Percentiles rank a stretch among this genome's conserved stretches.
These are phyloP conservation scores for Arvicola amphibius DNA, from an alignment of 2,797 vertebrate species.

Conservation along the genomic window DNA sequence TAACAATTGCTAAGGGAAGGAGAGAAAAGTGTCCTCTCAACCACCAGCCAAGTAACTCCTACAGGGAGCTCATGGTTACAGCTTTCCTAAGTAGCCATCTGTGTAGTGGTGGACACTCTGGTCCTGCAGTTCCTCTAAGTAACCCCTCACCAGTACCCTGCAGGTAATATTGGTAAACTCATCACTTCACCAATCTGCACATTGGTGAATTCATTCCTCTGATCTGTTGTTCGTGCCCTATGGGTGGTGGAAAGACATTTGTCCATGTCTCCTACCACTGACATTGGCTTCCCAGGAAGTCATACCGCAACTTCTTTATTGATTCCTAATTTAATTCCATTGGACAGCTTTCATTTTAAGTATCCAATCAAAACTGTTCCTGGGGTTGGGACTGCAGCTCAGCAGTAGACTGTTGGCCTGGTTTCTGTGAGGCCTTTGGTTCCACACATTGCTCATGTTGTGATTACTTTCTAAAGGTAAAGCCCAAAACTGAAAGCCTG, in stretches of 20 bases:
- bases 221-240: neutral
- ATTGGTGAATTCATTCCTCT: neutral
- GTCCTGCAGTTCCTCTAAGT: neutral
- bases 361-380: conserved; percentile 34
- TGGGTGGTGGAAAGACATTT: neutral
- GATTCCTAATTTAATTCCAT: conserved; percentile 22
- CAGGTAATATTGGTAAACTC: neutral
- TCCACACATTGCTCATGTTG: conserved; percentile 1
- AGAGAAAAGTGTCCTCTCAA: neutral
- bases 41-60: neutral
- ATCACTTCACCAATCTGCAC: neutral
- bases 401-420: neutral
- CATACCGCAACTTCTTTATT: neutral
- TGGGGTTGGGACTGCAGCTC: neutral
- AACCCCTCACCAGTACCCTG: neutral
- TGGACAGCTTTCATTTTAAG: neutral
- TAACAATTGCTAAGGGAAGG: neutral
- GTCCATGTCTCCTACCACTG: neutral
- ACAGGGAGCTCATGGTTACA: neutral
- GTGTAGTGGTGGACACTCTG: neutral
- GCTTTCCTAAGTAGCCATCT: neutral
- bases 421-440: neutral
- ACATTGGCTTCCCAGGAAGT: neutral
- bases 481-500: conserved; percentile 28
- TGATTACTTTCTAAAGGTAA: conserved; percentile 46